These are phyloP conservation scores for Lasioglossum malachurum DNA, from an alignment of 2,888 invertebrate genomes.

Conservation along the genomic window DNA sequence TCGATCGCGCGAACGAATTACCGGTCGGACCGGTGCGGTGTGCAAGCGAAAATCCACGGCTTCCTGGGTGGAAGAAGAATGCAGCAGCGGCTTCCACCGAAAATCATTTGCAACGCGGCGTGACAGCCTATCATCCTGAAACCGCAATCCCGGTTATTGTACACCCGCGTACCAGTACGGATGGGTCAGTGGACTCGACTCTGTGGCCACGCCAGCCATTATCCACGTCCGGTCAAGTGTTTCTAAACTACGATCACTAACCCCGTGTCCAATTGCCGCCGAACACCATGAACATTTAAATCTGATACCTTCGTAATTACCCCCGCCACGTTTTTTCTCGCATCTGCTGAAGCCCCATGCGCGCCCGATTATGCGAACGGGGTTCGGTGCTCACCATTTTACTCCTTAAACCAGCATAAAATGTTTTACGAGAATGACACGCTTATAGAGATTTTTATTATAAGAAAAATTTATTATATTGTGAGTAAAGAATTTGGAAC, in stretches of 20 bases:
- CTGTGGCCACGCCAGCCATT: constrained; percentile 77
- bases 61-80: constrained; percentile 46
- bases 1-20: neutral
- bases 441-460: too few relatives aligned
- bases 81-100: constrained; percentile 65
- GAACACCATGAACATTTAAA: constrained; percentile 59
- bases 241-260: constrained; percentile 71
- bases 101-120: constrained; percentile 80
- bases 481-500: too few relatives aligned
- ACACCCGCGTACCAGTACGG: constrained; percentile 75
- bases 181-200: constrained; percentile 75
- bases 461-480: too few relatives aligned
- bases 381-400: neutral
- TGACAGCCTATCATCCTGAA: constrained; percentile 81
- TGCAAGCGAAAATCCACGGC: neutral
- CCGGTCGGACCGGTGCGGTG: neutral
- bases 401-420: too few relatives aligned
- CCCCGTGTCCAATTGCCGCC: constrained; percentile 56
- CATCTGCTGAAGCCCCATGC: neutral
- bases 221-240: constrained; percentile 81
- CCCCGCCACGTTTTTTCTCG: neutral
- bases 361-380: neutral
- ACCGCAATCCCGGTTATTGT: constrained; percentile 81
- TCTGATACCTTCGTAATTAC: constrained; percentile 44
- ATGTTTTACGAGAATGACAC: too few relatives aligned